phyloP scores from a whole-genome alignment of 2,888 invertebrate genomes.

The Drosophila colorata region DNA sequence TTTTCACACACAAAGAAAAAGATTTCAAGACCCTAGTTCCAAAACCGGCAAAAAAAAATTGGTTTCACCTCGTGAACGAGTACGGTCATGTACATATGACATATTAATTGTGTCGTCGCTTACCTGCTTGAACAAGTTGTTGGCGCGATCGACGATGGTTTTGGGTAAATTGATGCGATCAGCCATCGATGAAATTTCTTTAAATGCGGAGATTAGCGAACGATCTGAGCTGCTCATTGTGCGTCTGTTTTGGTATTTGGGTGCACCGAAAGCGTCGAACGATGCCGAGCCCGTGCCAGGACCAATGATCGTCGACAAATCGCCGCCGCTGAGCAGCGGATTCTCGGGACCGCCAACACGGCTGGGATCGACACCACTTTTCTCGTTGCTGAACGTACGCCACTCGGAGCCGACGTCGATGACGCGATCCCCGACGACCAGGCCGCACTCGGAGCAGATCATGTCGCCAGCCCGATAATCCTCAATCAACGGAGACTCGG shows the following conservation, averaged over 20 bases:
- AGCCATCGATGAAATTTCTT: slow-evolving; percentile 99
- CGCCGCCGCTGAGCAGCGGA: slow-evolving; percentile 96
- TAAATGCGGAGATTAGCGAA: slow-evolving; percentile 97
- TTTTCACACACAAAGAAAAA: too few species aligned
- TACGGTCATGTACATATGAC: slow-evolving; percentile 67
- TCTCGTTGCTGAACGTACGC: slow-evolving; percentile 99
- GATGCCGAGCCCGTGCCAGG: slow-evolving; percentile 92
- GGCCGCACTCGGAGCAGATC: slow-evolving; percentile 99
- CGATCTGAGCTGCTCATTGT: slow-evolving; percentile 97
- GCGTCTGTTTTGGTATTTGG: slow-evolving; percentile 90
- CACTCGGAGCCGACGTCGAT: slow-evolving; percentile 99
- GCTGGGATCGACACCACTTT: slow-evolving; percentile 97
- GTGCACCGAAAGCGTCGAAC: slow-evolving; percentile 94
- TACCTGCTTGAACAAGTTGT: slow-evolving; percentile 98
- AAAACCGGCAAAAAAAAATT: too few species aligned
- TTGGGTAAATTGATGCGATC: slow-evolving; percentile 98
- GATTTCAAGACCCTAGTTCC: too few species aligned
- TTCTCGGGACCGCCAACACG: slow-evolving; percentile 99
- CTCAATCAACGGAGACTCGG: slow-evolving; percentile 97
- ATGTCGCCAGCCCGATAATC: slow-evolving; percentile 98
- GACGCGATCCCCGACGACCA: slow-evolving; percentile 99
- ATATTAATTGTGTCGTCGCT: slow-evolving; percentile 59
- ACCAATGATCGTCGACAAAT: slow-evolving; percentile 98
- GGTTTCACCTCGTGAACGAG: too few species aligned
- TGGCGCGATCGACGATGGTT: slow-evolving; percentile 98